Evolutionary conservation across 2,888 invertebrate genomes (phyloP).

Genomic region (Idaea biselata): DNA sequence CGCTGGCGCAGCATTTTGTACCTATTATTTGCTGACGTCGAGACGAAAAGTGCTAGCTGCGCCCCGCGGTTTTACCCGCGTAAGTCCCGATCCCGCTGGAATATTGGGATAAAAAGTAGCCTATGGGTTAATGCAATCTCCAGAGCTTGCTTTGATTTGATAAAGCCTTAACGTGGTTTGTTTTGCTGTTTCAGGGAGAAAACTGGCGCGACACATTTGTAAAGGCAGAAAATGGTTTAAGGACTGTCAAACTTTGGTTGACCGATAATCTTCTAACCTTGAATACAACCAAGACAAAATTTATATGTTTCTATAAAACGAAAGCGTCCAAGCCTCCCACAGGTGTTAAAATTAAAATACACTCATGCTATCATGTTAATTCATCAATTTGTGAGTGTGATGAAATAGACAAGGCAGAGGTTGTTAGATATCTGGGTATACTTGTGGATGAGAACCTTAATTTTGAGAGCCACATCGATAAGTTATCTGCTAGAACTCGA

Average conservation of each 20-base stretch:
- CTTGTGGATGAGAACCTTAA: no score
- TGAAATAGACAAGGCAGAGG: no score
- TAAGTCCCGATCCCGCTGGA: no score
- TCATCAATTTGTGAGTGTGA: no score
- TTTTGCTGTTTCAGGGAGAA: slow-evolving; percentile 7
- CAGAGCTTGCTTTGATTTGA: no score
- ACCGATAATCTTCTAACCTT: slow-evolving; percentile 7
- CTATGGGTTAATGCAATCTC: no score
- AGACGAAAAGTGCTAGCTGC: background rate
- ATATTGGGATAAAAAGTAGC: no score
- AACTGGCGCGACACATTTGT: slow-evolving; percentile 2
- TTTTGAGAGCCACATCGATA: no score
- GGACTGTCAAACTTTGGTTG: slow-evolving; percentile 3
- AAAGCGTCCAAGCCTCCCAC: background rate
- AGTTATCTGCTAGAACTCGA: no score
- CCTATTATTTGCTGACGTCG: background rate
- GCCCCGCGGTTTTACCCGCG: no score
- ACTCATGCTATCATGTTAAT: background rate
- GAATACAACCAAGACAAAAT: slow-evolving; percentile 11
- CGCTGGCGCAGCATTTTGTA: slow-evolving; percentile 4
- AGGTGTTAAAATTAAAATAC: background rate
- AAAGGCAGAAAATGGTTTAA: slow-evolving; percentile 4
- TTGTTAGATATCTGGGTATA: no score
- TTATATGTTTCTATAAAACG: slow-evolving; percentile 8
- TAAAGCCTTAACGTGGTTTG: no score